Base-by-base conservation (phyloP, 2,797 vertebrate species). In the Brachyrhaphis roseni region DNA sequence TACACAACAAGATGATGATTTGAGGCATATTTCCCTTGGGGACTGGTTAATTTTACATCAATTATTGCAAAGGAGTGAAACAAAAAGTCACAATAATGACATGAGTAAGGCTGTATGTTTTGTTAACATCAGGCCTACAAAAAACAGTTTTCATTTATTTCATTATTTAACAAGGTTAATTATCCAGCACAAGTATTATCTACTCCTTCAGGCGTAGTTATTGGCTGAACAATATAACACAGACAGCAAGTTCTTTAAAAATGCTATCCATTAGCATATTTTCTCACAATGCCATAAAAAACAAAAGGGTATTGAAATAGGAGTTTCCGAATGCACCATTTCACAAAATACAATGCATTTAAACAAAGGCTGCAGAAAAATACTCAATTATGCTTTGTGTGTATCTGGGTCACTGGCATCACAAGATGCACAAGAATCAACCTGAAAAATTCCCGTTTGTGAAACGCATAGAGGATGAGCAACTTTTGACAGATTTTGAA, bases 181-280 rank as follows among this genome's bases (percentile, higher is more conserved):
- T 77, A 43, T 81, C 13, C 8, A 34, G 64, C n/a, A 74, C n/a
- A n/a, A 80, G 73, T 47, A 72, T 10, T 0, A 86, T 41, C 39
- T 10, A 2, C 71, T 12, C 45, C 0, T 39, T 72, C 84, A 55
- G 41, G 8, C 15, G 57, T 85, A 36, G 41, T 31, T 79, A 64
- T 51, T 62, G 45, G 18, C 16, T 64, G 12, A 64, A 36, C 7
- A 34, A 34, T 34, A 34, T 18, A 31, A 66, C 7, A 41, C 20
- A 41, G 20, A 41, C 36, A 41, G 36, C 36, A 68, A 34, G 34
- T 36, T 66, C 62, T 36, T 36, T 36, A 66, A 20, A 64, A 66
- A 66, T 66, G 5, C 18, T 36, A 41, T 68, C 10, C 10, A 74
- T n/a, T 26, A 12, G 31, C 12, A 0, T 45, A 47, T 31, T 31